phyloP scores from a whole-genome alignment of 2,888 invertebrate genomes.

The Drosophila pullipes region DNA sequence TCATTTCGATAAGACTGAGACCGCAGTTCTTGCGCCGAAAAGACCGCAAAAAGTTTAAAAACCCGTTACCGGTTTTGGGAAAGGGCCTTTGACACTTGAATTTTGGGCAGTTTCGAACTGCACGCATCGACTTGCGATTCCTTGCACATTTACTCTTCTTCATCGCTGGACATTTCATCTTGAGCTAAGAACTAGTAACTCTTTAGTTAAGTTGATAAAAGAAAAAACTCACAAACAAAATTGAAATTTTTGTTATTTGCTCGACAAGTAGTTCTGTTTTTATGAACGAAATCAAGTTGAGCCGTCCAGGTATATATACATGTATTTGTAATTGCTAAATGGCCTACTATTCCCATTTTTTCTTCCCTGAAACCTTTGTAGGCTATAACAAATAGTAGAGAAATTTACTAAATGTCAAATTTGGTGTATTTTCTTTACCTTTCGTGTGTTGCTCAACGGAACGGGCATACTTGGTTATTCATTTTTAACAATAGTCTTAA shows the following conservation, averaged over 20 bases:
- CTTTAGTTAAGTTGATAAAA: no score
- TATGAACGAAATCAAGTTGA: no score
- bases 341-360: neutral
- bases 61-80: no score
- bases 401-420: neutral
- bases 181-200: no score
- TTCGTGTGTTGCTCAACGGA: neutral
- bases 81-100: no score
- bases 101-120: no score
- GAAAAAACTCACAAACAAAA: no score
- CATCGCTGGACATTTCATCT: no score
- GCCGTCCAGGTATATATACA: neutral
- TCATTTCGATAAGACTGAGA: neutral
- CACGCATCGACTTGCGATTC: no score
- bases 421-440: neutral
- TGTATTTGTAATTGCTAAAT: neutral
- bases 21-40: neutral
- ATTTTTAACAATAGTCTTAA: neutral
- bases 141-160: no score
- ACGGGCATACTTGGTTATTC: neutral
- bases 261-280: no score
- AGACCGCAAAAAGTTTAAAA: neutral
- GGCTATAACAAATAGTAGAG: neutral
- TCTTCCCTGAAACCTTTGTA: accelerated
- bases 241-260: no score